These are phyloP conservation scores for Philotrypesis tridentata DNA, from an alignment of 1,140 invertebrate species.

Conservation along the genomic window DNA sequence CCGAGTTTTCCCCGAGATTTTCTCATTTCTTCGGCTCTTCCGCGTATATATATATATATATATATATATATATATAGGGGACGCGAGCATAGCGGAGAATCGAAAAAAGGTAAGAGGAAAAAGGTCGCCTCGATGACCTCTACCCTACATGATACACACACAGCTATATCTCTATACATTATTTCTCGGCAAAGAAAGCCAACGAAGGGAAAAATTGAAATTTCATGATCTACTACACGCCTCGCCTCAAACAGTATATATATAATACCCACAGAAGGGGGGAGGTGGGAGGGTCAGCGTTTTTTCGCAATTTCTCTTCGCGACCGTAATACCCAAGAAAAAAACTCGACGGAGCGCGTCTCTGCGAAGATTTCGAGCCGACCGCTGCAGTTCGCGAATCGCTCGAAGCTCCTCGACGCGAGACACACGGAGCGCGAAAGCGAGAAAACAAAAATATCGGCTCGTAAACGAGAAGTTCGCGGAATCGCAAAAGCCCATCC, in stretches of 20 bases:
- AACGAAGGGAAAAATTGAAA: conserved; percentile 23
- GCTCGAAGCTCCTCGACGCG: too few relatives aligned
- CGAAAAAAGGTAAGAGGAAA: not conserved
- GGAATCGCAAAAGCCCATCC: too few relatives aligned
- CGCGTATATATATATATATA: not conserved
- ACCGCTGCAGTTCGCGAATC: too few relatives aligned
- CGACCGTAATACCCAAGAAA: not conserved
- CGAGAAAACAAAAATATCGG: too few relatives aligned
- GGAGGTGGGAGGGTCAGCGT: too few relatives aligned
- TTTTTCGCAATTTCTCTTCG: not conserved
- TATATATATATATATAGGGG: not conserved
- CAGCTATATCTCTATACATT: not conserved
- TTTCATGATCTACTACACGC: not conserved
- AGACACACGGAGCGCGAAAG: too few relatives aligned
- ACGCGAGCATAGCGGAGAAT: not conserved
- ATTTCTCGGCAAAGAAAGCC: not conserved
- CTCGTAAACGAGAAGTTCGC: too few relatives aligned
- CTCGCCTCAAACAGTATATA: not conserved
- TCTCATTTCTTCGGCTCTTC: not conserved
- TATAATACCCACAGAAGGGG: too few relatives aligned
- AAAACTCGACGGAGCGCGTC: too few relatives aligned
- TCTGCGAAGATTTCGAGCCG: too few relatives aligned
- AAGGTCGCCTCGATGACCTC: conserved; percentile 1
- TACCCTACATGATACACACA: too few relatives aligned
- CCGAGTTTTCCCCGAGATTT: not conserved